A percentile compares a stretch with the other conserved stretches of the same genome.
phyloP scores from a whole-genome alignment of 2,888 invertebrate genomes.

The Parnassius mnemosyne region DNA sequence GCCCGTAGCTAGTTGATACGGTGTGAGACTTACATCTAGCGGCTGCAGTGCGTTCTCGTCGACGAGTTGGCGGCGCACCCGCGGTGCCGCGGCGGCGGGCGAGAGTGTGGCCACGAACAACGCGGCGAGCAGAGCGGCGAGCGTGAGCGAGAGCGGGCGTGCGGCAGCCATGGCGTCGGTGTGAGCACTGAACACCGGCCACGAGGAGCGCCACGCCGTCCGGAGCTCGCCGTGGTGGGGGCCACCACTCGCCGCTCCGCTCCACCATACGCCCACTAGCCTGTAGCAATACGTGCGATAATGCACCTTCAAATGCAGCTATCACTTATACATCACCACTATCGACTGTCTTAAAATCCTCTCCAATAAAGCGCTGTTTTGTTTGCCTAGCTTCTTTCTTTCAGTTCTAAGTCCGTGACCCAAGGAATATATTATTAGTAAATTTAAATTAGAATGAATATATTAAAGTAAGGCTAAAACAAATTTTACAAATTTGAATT shows the following conservation, averaged over 20 bases:
- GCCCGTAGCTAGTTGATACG: not conserved
- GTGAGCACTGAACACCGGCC: slow-evolving; percentile 34
- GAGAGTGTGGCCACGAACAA: slow-evolving; percentile 31
- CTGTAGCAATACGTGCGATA: not conserved
- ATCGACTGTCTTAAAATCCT: not conserved
- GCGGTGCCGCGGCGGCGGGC: slow-evolving; percentile 35
- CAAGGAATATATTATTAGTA: not conserved
- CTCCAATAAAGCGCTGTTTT: not conserved
- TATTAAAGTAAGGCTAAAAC: not conserved
- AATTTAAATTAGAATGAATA: not conserved
- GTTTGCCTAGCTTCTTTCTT: not conserved
- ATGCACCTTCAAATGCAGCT: not conserved
- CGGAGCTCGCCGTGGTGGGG: not conserved
- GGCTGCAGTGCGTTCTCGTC: slow-evolving; percentile 68
- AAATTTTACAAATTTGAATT: too few relatives aligned
- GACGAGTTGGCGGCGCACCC: slow-evolving; percentile 60
- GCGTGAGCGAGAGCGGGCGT: slow-evolving; percentile 39
- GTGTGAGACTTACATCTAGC: slow-evolving; percentile 53
- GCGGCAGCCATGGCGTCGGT: slow-evolving; percentile 39
- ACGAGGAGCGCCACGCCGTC: slow-evolving; percentile 30
- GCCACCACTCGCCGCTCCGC: not conserved
- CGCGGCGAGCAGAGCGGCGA: slow-evolving; percentile 37
- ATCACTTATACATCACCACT: not conserved
- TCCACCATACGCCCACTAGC: not conserved
- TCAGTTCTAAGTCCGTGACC: not conserved